Conservation (phyloP, 2,113 vertebrate species). For the Ctenodactylus gundi region DNA sequence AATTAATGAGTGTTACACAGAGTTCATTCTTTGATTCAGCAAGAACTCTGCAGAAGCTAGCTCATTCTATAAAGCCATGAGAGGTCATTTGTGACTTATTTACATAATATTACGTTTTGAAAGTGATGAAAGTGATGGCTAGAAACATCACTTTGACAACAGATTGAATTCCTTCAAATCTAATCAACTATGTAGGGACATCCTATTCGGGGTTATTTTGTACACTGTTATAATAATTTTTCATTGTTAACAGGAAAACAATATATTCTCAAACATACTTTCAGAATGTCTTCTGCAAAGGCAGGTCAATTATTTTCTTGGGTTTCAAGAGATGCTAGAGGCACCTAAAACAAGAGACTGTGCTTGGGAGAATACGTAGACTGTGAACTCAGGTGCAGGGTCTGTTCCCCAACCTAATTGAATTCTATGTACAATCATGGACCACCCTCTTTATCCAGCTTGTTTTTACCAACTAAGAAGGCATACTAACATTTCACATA, state of each 20-base stretch:
- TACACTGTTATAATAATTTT: neutral
- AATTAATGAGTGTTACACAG: slow-evolving; percentile 67
- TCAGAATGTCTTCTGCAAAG: neutral
- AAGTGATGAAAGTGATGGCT: slow-evolving; percentile 1
- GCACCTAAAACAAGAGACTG: neutral
- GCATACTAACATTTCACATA: neutral
- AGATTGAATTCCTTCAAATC: neutral
- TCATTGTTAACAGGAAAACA: neutral
- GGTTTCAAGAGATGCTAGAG: neutral
- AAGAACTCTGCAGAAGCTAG: slow-evolving; percentile 54
- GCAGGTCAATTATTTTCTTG: neutral
- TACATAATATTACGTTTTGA: slow-evolving; percentile 54
- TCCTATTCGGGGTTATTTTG: neutral
- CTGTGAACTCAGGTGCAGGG: neutral
- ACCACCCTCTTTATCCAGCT: neutral
- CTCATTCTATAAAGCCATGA: slow-evolving; percentile 56
- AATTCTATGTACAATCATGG: neutral
- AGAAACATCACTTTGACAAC: neutral
- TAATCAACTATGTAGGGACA: neutral
- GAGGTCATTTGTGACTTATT: slow-evolving; percentile 56
- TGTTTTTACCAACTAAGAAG: neutral
- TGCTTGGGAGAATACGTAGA: neutral
- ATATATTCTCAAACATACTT: neutral
- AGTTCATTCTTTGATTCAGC: slow-evolving; percentile 63
- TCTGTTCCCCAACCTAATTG: neutral